Conservation (phyloP, 2,113 vertebrate genomes). For the Crotophaga sulcirostris region DNA sequence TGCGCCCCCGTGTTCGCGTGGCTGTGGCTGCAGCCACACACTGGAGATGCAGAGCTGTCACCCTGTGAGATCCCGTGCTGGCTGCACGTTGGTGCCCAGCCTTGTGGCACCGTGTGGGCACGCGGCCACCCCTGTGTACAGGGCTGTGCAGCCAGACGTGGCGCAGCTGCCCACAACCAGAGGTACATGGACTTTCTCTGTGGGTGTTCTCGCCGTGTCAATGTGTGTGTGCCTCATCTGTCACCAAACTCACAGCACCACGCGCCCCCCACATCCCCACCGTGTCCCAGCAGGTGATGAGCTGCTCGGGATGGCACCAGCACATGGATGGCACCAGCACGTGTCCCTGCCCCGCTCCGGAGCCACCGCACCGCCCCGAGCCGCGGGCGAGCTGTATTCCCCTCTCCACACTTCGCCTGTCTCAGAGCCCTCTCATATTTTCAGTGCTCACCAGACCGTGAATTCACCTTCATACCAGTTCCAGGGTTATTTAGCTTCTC, state of each 20-base stretch:
- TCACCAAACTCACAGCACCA: rapidly evolving
- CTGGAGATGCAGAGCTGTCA: rapidly evolving
- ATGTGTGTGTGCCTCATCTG: not conserved
- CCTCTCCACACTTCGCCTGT: conserved; percentile 46
- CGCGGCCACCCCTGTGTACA: not conserved
- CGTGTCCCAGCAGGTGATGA: not conserved
- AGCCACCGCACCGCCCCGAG: conserved; percentile 44
- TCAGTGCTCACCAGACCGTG: conserved; percentile 80
- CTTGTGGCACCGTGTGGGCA: not conserved
- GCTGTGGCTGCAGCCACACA: not conserved
- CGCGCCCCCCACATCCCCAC: not conserved
- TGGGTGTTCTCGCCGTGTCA: not conserved
- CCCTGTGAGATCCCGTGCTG: not conserved
- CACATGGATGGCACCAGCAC: not conserved
- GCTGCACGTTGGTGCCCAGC: not conserved
- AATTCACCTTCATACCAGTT: conserved; percentile 86
- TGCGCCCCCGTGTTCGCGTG: rapidly evolving
- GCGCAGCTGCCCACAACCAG: not conserved
- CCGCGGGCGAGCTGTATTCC: not conserved
- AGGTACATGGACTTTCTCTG: not conserved
- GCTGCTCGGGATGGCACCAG: not conserved
- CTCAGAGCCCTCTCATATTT: conserved; percentile 76
- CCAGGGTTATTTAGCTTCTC: conserved; percentile 83
- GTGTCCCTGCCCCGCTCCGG: not conserved
- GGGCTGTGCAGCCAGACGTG: not conserved